Conservation (phyloP, 2,797 vertebrate genomes). For the Oceanodroma leucorhoa region DNA sequence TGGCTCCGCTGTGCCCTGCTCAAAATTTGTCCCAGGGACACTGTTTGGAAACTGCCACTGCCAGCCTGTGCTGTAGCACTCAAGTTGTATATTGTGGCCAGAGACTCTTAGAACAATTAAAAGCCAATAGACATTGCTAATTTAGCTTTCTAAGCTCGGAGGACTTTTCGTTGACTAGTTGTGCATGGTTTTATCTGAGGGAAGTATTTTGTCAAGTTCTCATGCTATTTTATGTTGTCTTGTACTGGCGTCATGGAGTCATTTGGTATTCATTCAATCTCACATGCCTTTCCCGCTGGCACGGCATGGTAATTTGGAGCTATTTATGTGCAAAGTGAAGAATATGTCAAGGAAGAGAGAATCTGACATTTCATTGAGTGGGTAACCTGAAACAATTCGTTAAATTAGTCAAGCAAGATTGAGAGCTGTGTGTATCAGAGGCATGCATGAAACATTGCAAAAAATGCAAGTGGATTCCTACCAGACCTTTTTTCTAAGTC, state of each 20-base stretch:
- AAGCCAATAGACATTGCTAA: background rate
- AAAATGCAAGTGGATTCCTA: background rate
- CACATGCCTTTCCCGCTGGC: background rate
- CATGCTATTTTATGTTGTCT: background rate
- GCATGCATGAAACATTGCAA: background rate
- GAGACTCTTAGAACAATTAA: background rate
- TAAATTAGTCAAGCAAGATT: background rate
- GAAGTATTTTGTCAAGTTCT: background rate
- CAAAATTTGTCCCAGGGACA: background rate
- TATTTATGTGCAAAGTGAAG: background rate
- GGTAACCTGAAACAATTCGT: background rate
- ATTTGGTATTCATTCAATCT: background rate
- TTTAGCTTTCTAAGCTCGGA: background rate
- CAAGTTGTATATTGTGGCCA: background rate
- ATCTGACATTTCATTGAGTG: background rate
- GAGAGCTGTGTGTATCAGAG: background rate
- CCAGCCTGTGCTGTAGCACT: background rate
- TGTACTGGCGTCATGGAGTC: background rate
- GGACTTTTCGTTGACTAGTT: background rate
- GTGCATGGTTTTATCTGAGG: background rate
- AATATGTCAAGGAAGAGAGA: background rate
- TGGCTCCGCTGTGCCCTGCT: fast-evolving
- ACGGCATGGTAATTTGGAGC: background rate
- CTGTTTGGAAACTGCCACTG: background rate
- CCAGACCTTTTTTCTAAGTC: background rate